Evolutionary conservation across 2,888 invertebrate species (phyloP), one percentile per base, ranked within the genome.

Genomic region (Crematogaster levior): DNA sequence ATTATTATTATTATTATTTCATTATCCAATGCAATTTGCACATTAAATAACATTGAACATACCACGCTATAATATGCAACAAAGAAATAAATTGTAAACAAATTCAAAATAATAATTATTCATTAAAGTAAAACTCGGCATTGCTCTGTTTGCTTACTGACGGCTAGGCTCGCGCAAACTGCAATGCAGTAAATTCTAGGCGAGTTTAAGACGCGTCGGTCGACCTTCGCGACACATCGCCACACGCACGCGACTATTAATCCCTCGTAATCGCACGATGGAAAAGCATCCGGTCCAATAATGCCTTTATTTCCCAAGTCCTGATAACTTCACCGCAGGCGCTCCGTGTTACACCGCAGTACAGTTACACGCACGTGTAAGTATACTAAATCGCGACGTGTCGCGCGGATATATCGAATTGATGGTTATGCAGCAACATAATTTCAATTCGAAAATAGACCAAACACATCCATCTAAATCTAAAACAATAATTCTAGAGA

Each of bases 141-240:
- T 30, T 10, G n/a, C 10, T 73, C 15, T 0, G 18, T 40, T 65
- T 30, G 21, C 7, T 9, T 12, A 6, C 61, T 61, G 37, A 43
- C 30, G 7, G 65, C 58, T 72, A 77, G 56, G 27, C 40, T 74
- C 37, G 80, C 51, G 37, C 77, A 15, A 63, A 74, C 88, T 77
- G 85, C 85, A 87, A 82, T 87, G 87, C 87, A 80, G 88, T 80
- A 77, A 43, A 77, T 77, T 66, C 40, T 27, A 43, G 18, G 40
- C 53, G 9, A 77, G 53, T 66, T 77, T 66, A 40, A 77, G 53
- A 15, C 40, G 21, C 53, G n/a, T 12, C 12, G 27, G 30, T 61
- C 40, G 51, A 75, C 21, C 61, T 48, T 10, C 21, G 61, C 74
- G 61, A 75, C 63, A 65, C 12, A 18, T 61, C 48, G 48, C 63